These are phyloP conservation scores for Candidula unifasciata DNA, from an alignment of 2,888 invertebrate species.

Conservation along the genomic window DNA sequence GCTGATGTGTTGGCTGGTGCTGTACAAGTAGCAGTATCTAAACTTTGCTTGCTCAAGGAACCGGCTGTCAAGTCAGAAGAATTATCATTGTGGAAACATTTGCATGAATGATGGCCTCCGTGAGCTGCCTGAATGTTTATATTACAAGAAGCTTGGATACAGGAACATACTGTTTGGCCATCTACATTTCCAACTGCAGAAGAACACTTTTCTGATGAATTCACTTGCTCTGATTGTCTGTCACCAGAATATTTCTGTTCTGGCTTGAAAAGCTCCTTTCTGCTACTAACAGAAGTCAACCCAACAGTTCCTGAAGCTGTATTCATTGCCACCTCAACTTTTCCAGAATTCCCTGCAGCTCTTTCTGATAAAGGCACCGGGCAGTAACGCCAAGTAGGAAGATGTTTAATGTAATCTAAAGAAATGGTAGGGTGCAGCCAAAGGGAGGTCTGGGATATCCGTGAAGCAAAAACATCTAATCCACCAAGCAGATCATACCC, in stretches of 20 bases:
- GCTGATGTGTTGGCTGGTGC: neutral
- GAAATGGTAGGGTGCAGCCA: conserved; percentile 78
- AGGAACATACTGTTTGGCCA: neutral
- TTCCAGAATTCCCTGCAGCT: conserved; percentile 24
- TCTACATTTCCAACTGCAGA: neutral
- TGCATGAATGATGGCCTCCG: neutral
- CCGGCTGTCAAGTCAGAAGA: neutral
- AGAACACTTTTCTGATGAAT: neutral
- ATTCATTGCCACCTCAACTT: conserved; percentile 27
- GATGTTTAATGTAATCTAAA: conserved; percentile 79
- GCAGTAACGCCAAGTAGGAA: conserved; percentile 77
- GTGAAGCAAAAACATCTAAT: conserved; percentile 58
- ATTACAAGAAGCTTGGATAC: neutral
- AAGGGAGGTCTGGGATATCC: conserved; percentile 72
- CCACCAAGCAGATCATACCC: conserved; percentile 57
- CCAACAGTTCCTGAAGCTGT: conserved; percentile 4
- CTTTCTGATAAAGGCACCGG: conserved; percentile 25
- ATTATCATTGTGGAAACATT: neutral
- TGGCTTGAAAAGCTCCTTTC: neutral
- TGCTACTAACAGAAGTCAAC: neutral
- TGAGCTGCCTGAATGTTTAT: neutral
- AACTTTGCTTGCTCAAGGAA: neutral
- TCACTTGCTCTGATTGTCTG: neutral
- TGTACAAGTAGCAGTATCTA: neutral
- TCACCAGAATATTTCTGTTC: neutral